phyloP scores from a whole-genome alignment of 2,113 vertebrate species.

The Erythrolamprus reginae region DNA sequence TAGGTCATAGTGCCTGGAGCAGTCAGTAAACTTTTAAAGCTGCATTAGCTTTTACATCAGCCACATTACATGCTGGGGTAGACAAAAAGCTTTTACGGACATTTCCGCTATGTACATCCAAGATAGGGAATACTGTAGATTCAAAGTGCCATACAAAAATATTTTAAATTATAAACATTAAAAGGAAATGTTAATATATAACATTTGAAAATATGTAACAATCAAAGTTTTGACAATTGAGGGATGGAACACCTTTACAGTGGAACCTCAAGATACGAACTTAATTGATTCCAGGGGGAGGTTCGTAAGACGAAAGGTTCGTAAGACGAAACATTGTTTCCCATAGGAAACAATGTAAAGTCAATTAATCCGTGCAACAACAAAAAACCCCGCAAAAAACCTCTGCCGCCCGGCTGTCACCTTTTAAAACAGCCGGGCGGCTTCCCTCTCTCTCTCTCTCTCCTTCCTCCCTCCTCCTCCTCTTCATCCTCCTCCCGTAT shows the following conservation, averaged over 20 bases:
- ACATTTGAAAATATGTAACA: not conserved
- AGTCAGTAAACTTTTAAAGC: not conserved
- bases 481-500: too few species aligned
- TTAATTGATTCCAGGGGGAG: too few species aligned
- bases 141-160: not conserved
- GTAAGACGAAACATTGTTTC: too few species aligned
- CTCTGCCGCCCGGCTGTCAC: too few species aligned
- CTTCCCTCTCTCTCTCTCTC: too few species aligned
- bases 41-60: slow-evolving; percentile 9
- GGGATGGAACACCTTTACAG: not conserved
- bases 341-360: too few species aligned
- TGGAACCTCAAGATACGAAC: too few species aligned
- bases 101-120: not conserved
- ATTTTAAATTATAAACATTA: not conserved
- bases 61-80: not conserved
- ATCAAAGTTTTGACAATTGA: not conserved
- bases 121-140: not conserved
- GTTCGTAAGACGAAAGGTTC: too few species aligned
- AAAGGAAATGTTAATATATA: not conserved
- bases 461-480: too few species aligned
- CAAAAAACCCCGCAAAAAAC: too few species aligned
- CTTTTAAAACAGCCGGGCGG: too few species aligned
- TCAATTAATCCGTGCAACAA: too few species aligned
- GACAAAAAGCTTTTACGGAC: not conserved
- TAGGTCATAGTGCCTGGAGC: slow-evolving; percentile 1